Evolutionary conservation across 2,888 invertebrate genomes (phyloP), one percentile per base, ranked within the genome.

Genomic region (Anarsia innoxiella): DNA sequence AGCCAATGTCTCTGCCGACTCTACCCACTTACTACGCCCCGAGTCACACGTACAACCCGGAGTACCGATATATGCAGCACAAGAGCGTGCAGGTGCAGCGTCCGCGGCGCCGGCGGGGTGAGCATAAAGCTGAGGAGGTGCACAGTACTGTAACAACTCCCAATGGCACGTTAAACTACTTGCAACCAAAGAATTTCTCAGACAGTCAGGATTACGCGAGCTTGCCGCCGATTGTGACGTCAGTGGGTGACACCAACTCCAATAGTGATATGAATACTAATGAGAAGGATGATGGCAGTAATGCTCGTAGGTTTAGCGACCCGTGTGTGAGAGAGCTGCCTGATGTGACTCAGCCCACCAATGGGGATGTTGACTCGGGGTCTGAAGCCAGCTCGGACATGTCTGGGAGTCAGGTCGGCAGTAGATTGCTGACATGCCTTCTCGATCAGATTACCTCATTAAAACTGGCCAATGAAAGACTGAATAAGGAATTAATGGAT

Each of bases 401-500:
- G 13, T 86, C 87, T 1, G 83, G 82, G 0, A 87, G 85, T 49
- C 76, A 83, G 40, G 80, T 86, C 34, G 89, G 89, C 31, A 88
- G 86, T 46, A 80, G 88, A 46, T 66, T 90, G 31, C 68, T 91
- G 29, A 75, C 88, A 32, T 88, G 90, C 41, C 78, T 93, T 19
- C 86, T 92, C 45, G 92, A 92, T 56, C 93, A 93, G 79, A 91
- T 93, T 48, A 83, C 88, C 56, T 68, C 88, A 37, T 64, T 93
- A 51, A 92, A 91, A 62, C 89, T 91, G 51, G 87, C 88, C 39
- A 93, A 93, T 72, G 88, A 90, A 51, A 91, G 90, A 80, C 86
- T 93, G 59, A 91, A 88, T 57, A 89, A 90, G 64, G 93, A 93
- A 64, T 85, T 93, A 52, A 88, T 89, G 57, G 91, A 93, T 56